Evolutionary conservation across 2,113 vertebrate genomes (phyloP), one percentile per base, ranked within the genome.

Genomic region (Aplodontia rufa): DNA sequence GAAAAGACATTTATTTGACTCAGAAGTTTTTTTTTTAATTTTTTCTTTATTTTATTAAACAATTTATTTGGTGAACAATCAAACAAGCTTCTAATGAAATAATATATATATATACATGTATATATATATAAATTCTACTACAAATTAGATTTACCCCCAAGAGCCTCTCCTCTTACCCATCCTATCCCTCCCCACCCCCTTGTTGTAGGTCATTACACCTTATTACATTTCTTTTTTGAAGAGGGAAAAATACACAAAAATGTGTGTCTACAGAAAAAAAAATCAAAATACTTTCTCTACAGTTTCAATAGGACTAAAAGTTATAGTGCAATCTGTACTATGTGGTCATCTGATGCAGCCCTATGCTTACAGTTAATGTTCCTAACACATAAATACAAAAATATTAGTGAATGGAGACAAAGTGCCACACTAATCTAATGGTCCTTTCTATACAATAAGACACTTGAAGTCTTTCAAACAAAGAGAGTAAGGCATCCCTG

Each of bases 301-400:
- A 92, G 81, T 26, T 78, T 6, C 32, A 80, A 30, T 22, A 58
- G n/a, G 14, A 96, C 80, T 80, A 78, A 95, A 83, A 95, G 14
- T 32, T 8, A 64, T n/a, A 74, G 68, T 40, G n/a, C n/a, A n/a
- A n/a, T 94, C 40, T 87, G 16, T 12, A 72, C 4, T 69, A 28
- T 69, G 2, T 37, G 19, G 30, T 87, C 58, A 80, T 42, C 62
- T 80, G 24, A 86, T 55, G 13, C 5, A 72, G 11, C 6, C 60
- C 20, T 89, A 72, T 78, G 45, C 37, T 45, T 83, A 92, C 1
- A 7, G 22, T 71, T 91, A 85, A 90, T 79, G 91, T 30, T 64
- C 62, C 55, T 32, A 75, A 90, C 17, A 87, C 22, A 64, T 45
- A 84, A 83, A 87, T 4, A 94, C 10, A 80, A 86, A 93, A 91